Percentiles rank a stretch among this genome's conserved stretches.
These are phyloP conservation scores for Trididemnum clinides DNA, from an alignment of 23 tunicate species.

Conservation along the genomic window DNA sequence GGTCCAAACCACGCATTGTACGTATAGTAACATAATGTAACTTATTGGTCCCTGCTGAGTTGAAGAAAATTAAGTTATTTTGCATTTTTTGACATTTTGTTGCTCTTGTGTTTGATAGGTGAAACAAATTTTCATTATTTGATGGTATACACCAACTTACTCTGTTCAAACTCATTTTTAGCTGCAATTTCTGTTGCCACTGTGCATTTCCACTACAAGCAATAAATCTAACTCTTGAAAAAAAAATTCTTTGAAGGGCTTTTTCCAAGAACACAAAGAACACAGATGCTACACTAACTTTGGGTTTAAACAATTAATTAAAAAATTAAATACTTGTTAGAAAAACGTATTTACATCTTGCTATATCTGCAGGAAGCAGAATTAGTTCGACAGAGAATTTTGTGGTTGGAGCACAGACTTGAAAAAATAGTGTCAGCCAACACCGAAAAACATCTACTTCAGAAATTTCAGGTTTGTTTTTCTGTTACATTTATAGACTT, in stretches of 20 bases:
- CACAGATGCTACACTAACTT: background rate
- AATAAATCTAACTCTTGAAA: background rate
- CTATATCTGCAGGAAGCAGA: constrained; percentile 42
- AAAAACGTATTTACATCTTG: background rate
- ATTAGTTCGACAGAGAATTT: constrained; percentile 42
- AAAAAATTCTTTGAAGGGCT: background rate
- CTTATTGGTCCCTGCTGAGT: too few relatives aligned
- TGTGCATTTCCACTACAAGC: too few relatives aligned
- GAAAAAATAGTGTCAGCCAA: constrained; percentile 43
- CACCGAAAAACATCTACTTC: background rate
- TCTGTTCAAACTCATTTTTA: too few relatives aligned
- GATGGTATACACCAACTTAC: too few relatives aligned
- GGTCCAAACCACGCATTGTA: too few relatives aligned
- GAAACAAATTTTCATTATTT: too few relatives aligned
- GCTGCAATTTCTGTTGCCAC: background rate
- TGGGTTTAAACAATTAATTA: background rate
- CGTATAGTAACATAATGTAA: too few relatives aligned
- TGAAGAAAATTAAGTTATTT: too few relatives aligned
- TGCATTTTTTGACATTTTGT: too few relatives aligned
- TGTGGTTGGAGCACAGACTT: constrained; percentile 65
- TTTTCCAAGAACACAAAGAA: background rate
- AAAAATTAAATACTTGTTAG: background rate
- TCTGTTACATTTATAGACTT: too few relatives aligned
- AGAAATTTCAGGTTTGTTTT: constrained; percentile 41
- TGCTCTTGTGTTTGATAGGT: too few relatives aligned